Evolutionary conservation across 1,140 invertebrate genomes (phyloP).

Genomic region (Drosophila tristis): DNA sequence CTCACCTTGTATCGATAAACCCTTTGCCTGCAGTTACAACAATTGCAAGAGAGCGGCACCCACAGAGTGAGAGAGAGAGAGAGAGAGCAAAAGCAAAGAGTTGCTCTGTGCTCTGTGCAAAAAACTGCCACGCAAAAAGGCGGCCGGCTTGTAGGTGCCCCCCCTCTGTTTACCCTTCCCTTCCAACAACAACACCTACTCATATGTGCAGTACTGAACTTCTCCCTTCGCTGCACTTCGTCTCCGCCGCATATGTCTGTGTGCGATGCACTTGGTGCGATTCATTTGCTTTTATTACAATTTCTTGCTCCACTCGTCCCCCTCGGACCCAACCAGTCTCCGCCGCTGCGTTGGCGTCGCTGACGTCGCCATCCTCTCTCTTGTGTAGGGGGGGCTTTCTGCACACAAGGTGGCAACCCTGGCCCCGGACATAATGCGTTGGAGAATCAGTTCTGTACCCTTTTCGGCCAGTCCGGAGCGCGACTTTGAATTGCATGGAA

Average conservation of each 20-base stretch:
- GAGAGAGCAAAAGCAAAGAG: slow-evolving; percentile 58
- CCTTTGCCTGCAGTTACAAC: slow-evolving; percentile 46
- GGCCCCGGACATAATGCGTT: slow-evolving; percentile 49
- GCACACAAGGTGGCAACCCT: slow-evolving; percentile 66
- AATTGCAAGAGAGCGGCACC: slow-evolving; percentile 24
- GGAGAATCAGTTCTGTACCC: slow-evolving; percentile 82
- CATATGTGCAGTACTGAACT: slow-evolving; percentile 27
- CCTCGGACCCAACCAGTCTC: slow-evolving; percentile 21
- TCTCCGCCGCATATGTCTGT: slow-evolving; percentile 17
- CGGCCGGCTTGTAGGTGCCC: slow-evolving; percentile 62
- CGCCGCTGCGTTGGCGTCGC: slow-evolving; percentile 43
- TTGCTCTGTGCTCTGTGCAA: slow-evolving; percentile 44
- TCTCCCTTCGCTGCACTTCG: slow-evolving; percentile 26
- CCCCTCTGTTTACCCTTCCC: slow-evolving; percentile 11
- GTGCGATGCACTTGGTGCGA: slow-evolving; percentile 78
- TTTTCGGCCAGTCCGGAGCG: slow-evolving; percentile 77
- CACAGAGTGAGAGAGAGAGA: slow-evolving; percentile 13
- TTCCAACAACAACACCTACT: slow-evolving; percentile 9
- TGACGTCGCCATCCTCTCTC: slow-evolving; percentile 35
- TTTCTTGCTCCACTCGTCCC: slow-evolving; percentile 50
- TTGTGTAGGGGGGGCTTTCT: slow-evolving; percentile 43
- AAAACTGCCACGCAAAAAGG: slow-evolving; percentile 73
- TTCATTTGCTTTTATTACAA: slow-evolving; percentile 81
- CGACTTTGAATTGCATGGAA: slow-evolving; percentile 78
- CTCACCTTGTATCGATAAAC: too few species aligned